A percentile compares a stretch with the other conserved stretches of the same genome.
Conservation (phyloP, 2,797 vertebrate genomes). For the Aplochiton taeniatus region DNA sequence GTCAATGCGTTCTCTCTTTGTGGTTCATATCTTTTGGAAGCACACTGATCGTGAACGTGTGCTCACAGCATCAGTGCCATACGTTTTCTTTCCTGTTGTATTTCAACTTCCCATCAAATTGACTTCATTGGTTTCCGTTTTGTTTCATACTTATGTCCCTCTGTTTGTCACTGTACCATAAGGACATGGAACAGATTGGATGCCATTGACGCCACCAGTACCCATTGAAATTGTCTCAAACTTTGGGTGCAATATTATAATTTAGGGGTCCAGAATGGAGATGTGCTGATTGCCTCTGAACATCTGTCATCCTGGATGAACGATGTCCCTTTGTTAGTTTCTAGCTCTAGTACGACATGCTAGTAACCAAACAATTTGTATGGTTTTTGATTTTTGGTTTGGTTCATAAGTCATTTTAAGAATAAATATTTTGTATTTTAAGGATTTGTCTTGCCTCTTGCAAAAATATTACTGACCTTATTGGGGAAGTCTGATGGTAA, state of each 20-base stretch:
- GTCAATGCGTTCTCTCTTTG: conserved; percentile 29
- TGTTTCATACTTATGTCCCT: conserved; percentile 54
- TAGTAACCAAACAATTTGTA: conserved; percentile 77
- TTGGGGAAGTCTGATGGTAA: conserved; percentile 15
- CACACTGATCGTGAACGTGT: conserved; percentile 49
- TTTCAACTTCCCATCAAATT: too few species aligned
- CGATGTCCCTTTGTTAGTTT: conserved; percentile 66
- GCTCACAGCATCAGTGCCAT: conserved; percentile 66
- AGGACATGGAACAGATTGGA: conserved; percentile 49
- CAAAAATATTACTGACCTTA: conserved; percentile 22
- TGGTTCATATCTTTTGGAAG: conserved; percentile 60
- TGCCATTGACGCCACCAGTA: conserved; percentile 65
- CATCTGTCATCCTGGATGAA: conserved; percentile 54
- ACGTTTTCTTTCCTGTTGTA: conserved; percentile 40
- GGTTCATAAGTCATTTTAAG: conserved; percentile 75
- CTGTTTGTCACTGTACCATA: conserved; percentile 48
- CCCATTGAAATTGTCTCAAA: conserved; percentile 64
- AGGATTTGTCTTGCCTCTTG: conserved; percentile 66
- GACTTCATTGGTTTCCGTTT: too few species aligned
- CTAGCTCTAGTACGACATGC: conserved; percentile 72
- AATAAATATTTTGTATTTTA: conserved; percentile 83
- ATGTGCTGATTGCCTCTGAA: conserved; percentile 42
- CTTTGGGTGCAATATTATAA: conserved; percentile 53
- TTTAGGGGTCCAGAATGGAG: conserved; percentile 44
- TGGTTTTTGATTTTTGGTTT: conserved; percentile 58